Evolutionary conservation across 2,888 invertebrate species (phyloP).

Genomic region (Digitonthophagus gazella): DNA sequence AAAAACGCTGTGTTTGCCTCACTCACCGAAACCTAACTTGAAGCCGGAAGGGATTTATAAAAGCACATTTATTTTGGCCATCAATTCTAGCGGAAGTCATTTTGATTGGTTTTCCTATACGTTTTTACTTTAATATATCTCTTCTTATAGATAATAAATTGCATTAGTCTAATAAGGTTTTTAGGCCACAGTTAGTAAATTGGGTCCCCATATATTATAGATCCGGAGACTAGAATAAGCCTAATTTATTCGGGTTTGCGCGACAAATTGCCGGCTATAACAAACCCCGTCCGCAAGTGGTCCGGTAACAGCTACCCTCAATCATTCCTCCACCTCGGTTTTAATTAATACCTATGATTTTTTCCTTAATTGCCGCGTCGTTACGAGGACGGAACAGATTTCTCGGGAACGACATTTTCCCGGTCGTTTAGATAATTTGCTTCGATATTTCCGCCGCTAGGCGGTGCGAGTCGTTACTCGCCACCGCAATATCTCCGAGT

Average conservation of each 20-base stretch:
- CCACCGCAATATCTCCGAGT: neutral
- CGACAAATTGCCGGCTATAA: neutral
- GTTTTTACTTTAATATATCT: too few species aligned
- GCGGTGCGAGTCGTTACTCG: neutral
- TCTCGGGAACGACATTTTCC: neutral
- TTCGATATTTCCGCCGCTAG: neutral
- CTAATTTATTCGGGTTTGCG: neutral
- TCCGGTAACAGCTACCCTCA: neutral
- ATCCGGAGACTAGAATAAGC: neutral
- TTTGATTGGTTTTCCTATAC: too few species aligned
- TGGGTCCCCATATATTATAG: too few species aligned
- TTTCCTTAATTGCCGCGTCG: neutral
- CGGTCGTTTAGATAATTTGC: neutral
- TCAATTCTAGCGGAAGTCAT: neutral
- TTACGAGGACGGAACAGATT: neutral
- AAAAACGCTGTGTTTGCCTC: neutral
- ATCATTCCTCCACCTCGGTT: neutral
- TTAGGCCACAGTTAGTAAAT: too few species aligned
- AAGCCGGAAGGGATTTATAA: neutral
- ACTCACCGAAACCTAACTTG: neutral
- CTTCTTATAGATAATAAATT: too few species aligned
- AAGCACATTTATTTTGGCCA: neutral
- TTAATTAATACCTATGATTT: neutral
- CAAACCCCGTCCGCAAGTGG: neutral
- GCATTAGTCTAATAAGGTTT: too few species aligned